Evolutionary conservation across 2,888 invertebrate genomes (phyloP).

Genomic region (Pollenia griseotomentosa): DNA sequence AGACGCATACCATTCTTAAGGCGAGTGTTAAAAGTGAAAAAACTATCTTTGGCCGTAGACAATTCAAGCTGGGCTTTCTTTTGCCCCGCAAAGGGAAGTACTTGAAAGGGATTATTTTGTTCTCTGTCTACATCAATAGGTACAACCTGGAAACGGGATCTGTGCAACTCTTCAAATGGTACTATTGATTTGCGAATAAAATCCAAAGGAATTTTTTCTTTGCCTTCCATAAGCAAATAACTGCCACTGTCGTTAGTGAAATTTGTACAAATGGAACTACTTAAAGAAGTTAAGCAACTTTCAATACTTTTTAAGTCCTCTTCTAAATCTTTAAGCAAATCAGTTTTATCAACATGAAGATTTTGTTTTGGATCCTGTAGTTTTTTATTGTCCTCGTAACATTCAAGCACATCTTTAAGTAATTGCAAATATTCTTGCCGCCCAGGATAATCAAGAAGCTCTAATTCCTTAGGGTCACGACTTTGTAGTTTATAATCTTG

Average conservation of each 20-base stretch:
- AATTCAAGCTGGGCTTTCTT: conserved; percentile 79
- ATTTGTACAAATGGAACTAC: conserved; percentile 83
- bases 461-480: conserved; percentile 76
- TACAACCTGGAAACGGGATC: conserved; percentile 79
- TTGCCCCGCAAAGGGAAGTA: conserved; percentile 82
- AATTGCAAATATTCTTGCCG: conserved; percentile 79
- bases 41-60: conserved; percentile 79
- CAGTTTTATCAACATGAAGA: conserved; percentile 77
- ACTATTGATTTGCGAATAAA: conserved; percentile 82
- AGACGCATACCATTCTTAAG: conserved; percentile 80
- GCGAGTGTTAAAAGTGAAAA: conserved; percentile 82
- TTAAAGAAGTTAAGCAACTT: conserved; percentile 81
- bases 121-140: conserved; percentile 80
- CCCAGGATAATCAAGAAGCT: conserved; percentile 79
- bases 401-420: conserved; percentile 77
- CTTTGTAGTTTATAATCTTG: conserved; percentile 78
- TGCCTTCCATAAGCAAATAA: conserved; percentile 80
- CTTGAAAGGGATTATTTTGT: conserved; percentile 80
- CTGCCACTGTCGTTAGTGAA: conserved; percentile 83
- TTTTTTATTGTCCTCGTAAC: conserved; percentile 75
- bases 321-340: conserved; percentile 78
- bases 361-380: conserved; percentile 74
- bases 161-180: conserved; percentile 82
- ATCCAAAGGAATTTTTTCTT: conserved; percentile 82
- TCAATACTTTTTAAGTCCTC: conserved; percentile 83